Percentiles rank a stretch among this genome's conserved stretches.
phyloP scores from a whole-genome alignment of 2,113 vertebrate species.

The Todiramphus saurophagus region DNA sequence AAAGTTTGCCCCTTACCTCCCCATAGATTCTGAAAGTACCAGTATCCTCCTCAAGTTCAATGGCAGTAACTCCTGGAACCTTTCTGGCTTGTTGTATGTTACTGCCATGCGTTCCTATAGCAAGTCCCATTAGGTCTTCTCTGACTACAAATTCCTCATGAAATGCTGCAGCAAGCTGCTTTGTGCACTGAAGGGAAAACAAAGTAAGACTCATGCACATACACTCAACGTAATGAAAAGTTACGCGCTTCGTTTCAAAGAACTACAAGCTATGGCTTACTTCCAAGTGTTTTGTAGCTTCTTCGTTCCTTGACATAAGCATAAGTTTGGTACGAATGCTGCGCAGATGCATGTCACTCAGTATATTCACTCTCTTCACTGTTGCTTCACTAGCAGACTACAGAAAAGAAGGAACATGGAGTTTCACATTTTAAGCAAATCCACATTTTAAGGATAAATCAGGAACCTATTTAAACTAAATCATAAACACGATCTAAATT shows the following conservation, averaged over 20 bases:
- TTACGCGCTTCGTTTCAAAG: neutral
- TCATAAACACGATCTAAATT: neutral
- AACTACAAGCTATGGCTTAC: slow-evolving; percentile 58
- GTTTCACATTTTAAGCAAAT: neutral
- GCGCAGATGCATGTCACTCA: slow-evolving; percentile 86
- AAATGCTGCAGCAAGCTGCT: slow-evolving; percentile 85
- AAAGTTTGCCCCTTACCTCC: slow-evolving; percentile 69
- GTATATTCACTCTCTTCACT: slow-evolving; percentile 83
- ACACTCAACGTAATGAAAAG: neutral
- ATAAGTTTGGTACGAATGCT: slow-evolving; percentile 85
- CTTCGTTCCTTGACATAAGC: slow-evolving; percentile 86
- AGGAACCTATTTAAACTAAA: neutral
- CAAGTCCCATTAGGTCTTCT: slow-evolving; percentile 87
- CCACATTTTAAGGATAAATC: neutral
- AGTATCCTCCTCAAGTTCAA: slow-evolving; percentile 83
- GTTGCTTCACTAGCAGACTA: slow-evolving; percentile 84
- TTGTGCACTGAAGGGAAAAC: slow-evolving; percentile 75
- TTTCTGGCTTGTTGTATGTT: slow-evolving; percentile 85
- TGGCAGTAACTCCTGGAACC: slow-evolving; percentile 84
- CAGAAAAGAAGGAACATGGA: neutral
- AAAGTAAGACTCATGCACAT: neutral
- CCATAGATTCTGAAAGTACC: slow-evolving; percentile 85
- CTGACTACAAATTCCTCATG: slow-evolving; percentile 85
- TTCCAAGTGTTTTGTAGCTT: slow-evolving; percentile 85
- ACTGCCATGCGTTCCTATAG: slow-evolving; percentile 84